phyloP scores from a whole-genome alignment of 2,797 vertebrate genomes.

The Moxostoma hubbsi region DNA sequence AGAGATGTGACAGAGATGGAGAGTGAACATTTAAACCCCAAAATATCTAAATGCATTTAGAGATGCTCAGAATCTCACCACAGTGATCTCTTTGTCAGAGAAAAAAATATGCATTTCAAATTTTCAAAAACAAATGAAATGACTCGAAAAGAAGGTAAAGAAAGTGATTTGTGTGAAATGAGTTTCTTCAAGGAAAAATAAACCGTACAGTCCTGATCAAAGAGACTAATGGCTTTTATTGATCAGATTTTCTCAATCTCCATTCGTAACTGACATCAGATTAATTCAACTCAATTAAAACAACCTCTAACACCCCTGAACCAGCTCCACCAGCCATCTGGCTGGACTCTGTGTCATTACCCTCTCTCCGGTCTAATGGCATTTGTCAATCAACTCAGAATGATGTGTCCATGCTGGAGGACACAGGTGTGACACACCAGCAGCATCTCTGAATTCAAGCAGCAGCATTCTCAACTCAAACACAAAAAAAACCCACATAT shows the following conservation, averaged over 20 bases:
- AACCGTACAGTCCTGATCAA: constrained; percentile 80
- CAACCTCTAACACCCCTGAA: constrained; percentile 62
- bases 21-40: background rate
- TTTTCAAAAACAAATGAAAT: too few species aligned
- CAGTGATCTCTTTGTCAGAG: background rate
- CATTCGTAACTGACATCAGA: constrained; percentile 79
- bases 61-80: background rate
- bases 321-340: constrained; percentile 76
- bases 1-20: background rate
- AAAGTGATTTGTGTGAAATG: constrained; percentile 66
- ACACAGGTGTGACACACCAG: too few species aligned
- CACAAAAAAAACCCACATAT: too few species aligned
- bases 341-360: constrained; percentile 4
- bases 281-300: constrained; percentile 84
- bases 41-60: too few species aligned
- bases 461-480: too few species aligned
- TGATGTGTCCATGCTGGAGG: background rate
- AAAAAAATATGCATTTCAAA: background rate
- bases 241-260: constrained; percentile 79
- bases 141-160: constrained; percentile 13
- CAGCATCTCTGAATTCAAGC: too few species aligned
- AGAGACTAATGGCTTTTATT: constrained; percentile 82
- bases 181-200: constrained; percentile 74
- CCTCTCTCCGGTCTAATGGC: constrained; percentile 17
- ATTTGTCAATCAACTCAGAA: constrained; percentile 30